Base-by-base conservation (phyloP, 2,888 invertebrate genomes). In the Apomyelois bistriatella region DNA sequence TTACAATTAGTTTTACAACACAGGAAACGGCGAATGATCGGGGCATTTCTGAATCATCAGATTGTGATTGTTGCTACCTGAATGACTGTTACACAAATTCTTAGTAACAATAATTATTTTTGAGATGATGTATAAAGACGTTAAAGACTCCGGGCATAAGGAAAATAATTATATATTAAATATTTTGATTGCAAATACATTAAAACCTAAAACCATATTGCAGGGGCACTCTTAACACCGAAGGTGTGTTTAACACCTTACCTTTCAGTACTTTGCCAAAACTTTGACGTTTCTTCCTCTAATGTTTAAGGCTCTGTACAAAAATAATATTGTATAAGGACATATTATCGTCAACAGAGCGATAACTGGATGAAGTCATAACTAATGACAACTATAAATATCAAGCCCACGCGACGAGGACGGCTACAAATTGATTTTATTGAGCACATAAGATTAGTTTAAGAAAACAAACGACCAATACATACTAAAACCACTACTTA, bases 1-100 rank as follows among this genome's bases (percentile, higher is more conserved):
- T 70, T 64, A 80, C 76, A 85, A 86, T 86, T 82, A 82, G 74
- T 76, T 71, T 70, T 65, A 73, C 69, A 64, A 70, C 65, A 65
- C 82, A 81, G 86, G 85, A 87, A 88, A 76, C 74, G 72, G 77
- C 73, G 77, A 79, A 85, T 80, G 70, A 84, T 82, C 80, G 74
- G 72, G 73, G 74, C 68, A 68, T 61, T 66, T 66, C 70, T 83
- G 85, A 84, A 64, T 86, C 85, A 85, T 73, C 58, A 54, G 59
- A 73, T 70, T 63, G 64, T 65, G 62, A 71, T 69, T 71, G 65
- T 62, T 68, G 74, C 58, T 70, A 82, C 71, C 76, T 75, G 75
- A 76, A 66, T 67, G 57, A 65, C 66, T 56, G 57, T 77, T 77
- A 78, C 68, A 79, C 58, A 42, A 58, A 66, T 76, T 75, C 72